These are phyloP conservation scores for Brachionus koreanus DNA, from an alignment of 1,140 invertebrate genomes.

Conservation along the genomic window DNA sequence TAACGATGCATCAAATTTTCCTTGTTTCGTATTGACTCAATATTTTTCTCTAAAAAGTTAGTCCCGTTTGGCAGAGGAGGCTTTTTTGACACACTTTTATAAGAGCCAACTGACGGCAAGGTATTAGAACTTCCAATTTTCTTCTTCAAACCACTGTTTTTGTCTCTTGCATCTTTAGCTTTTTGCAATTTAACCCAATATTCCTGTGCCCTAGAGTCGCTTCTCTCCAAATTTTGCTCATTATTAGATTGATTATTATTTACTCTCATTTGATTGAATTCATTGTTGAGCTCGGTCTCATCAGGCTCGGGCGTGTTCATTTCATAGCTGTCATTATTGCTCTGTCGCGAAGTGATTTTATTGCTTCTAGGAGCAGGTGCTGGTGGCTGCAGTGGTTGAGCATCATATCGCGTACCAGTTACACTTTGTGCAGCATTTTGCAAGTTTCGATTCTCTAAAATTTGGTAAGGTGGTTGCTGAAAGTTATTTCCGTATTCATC, in stretches of 20 bases:
- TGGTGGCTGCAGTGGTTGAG: conserved; percentile 32
- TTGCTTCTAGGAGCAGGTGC: not conserved
- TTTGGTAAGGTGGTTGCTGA: conserved; percentile 30
- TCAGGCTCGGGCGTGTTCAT: not conserved
- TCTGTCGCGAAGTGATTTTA: not conserved
- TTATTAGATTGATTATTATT: not conserved
- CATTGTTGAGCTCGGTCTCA: not conserved
- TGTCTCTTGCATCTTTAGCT: not conserved
- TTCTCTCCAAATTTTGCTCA: not conserved
- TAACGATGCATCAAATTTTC: conserved; percentile 44
- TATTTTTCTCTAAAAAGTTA: conserved; percentile 41
- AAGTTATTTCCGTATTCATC: not conserved
- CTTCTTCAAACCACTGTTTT: conserved; percentile 9
- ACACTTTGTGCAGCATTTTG: not conserved
- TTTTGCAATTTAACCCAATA: conserved; percentile 36
- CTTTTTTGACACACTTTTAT: not conserved
- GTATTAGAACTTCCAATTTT: conserved; percentile 4
- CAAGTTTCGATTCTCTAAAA: not conserved
- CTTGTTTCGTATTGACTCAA: conserved; percentile 34
- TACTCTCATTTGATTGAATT: not conserved
- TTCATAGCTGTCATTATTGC: conserved; percentile 21
- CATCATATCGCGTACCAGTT: conserved; percentile 24
- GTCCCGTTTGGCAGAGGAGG: conserved; percentile 23
- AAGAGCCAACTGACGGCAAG: conserved; percentile 6
- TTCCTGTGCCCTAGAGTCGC: conserved; percentile 23